phyloP scores from a whole-genome alignment of 2,113 vertebrate genomes.

The Ophiodon elongatus region DNA sequence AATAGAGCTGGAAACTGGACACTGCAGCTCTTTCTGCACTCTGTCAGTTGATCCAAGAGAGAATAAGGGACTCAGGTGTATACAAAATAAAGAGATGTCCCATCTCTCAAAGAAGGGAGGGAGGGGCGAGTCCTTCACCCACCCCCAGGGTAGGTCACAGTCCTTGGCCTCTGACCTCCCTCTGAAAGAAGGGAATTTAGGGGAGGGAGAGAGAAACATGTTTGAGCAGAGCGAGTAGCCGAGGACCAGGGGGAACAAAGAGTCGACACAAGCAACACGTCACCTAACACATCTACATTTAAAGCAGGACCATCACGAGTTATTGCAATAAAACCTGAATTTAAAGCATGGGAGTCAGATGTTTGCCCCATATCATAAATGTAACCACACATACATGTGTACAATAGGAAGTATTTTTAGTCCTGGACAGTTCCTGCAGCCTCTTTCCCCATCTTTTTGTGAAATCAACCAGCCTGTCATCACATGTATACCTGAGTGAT shows the following conservation, averaged over 20 bases:
- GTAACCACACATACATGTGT: not conserved
- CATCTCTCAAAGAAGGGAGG: slow-evolving; percentile 54
- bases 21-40: slow-evolving; percentile 66
- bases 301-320: not conserved
- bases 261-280: slow-evolving; percentile 47
- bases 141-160: slow-evolving; percentile 80
- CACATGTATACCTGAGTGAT: slow-evolving; percentile 33
- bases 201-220: slow-evolving; percentile 75
- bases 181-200: slow-evolving; percentile 84
- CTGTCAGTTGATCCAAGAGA: slow-evolving; percentile 71
- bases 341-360: not conserved
- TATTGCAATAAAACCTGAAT: not conserved
- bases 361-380: not conserved
- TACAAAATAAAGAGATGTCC: slow-evolving; percentile 84
- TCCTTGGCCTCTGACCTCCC: slow-evolving; percentile 78
- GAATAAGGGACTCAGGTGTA: slow-evolving; percentile 81
- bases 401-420: not conserved
- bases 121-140: slow-evolving; percentile 55
- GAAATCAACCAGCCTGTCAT: slow-evolving; percentile 10
- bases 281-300: slow-evolving; percentile 41
- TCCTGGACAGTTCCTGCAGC: not conserved
- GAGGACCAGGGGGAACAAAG: slow-evolving; percentile 59
- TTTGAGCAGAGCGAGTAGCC: slow-evolving; percentile 72
- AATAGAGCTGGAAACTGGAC: slow-evolving; percentile 65
- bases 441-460: not conserved